Conservation (phyloP, 2,888 invertebrate species). For the Drosophila nigricruria region DNA sequence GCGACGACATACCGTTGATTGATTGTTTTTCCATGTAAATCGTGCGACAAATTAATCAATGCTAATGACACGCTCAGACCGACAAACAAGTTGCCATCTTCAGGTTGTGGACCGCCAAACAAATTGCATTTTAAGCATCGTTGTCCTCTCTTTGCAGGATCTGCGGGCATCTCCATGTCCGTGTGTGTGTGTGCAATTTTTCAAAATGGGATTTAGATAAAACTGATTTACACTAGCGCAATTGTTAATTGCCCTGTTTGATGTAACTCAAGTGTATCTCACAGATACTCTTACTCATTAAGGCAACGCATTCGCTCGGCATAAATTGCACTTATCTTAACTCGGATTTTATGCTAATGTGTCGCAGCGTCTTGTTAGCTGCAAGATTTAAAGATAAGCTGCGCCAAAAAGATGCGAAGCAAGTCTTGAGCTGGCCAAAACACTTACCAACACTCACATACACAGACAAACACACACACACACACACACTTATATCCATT, state of each 20-base stretch:
- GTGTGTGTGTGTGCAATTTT: slow-evolving; percentile 58
- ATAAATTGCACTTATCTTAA: slow-evolving; percentile 73
- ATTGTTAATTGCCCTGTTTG: slow-evolving; percentile 65
- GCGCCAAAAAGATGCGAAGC: slow-evolving; percentile 49
- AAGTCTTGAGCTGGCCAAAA: slow-evolving; percentile 43
- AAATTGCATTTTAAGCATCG: slow-evolving; percentile 78
- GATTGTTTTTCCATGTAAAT: slow-evolving; percentile 83
- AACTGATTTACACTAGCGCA: slow-evolving; percentile 70
- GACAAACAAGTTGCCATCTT: slow-evolving; percentile 59
- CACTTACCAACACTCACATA: slow-evolving; percentile 22
- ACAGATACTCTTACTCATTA: slow-evolving; percentile 54
- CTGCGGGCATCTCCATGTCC: slow-evolving; percentile 30
- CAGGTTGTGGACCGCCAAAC: slow-evolving; percentile 58
- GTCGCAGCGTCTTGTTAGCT: slow-evolving; percentile 72
- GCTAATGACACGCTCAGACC: slow-evolving; percentile 84
- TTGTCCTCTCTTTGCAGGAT: slow-evolving; percentile 25
- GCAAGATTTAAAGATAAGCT: slow-evolving; percentile 65
- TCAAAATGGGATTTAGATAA: slow-evolving; percentile 70
- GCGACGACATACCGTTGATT: slow-evolving; percentile 72
- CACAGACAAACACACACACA: not conserved
- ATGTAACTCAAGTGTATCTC: slow-evolving; percentile 18
- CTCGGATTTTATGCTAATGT: slow-evolving; percentile 82
- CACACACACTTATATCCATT: not conserved
- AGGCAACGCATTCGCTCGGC: slow-evolving; percentile 45
- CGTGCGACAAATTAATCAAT: slow-evolving; percentile 85